Evolutionary conservation across 2,113 vertebrate genomes (phyloP), one percentile per base, ranked within the genome.

Genomic region (Notarius lentiginosus): DNA sequence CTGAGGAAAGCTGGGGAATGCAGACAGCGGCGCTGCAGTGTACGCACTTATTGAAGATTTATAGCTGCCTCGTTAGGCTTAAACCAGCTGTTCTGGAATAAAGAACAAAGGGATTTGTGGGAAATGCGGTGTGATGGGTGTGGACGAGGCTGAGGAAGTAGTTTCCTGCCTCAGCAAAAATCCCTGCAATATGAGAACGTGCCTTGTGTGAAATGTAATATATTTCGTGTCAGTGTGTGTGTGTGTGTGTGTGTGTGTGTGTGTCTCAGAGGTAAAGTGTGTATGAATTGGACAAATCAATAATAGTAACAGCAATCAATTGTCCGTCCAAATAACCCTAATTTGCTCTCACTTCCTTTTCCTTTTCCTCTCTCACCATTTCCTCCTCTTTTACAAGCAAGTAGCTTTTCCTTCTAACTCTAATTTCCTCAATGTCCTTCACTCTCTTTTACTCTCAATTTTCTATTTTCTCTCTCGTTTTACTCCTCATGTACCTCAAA

Each of bases 341-440:
- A 83, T 79, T 66, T 20, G 61, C 24, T 79, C 51, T 58, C 65
- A 18, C 20, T 53, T 65, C 70, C 60, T 55, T 53, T 77, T 58
- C 63, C 68, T 73, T 68, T 63, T 80, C 55, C 70, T 70, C 18
- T 80, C 73, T 73, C 17, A 84, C 91, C 49, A 79, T 66, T 65
- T 55, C 15, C 55, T 61, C 72, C 85, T 10, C 58, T 70, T 22
- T 76, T 76, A 76, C 47, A 76, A 24, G 10, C n/a, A 79, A 18
- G 0, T 27, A 55, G n/a, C 14, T 7, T 53, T 77, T 53, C 24
- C 24, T 77, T 79, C 6, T 55, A 56, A 14, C 22, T 27, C n/a
- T 30, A n/a, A 53, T 53, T 27, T 77, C 49, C 73, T 77, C 75
- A 8, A 8, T 4, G 27, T 58, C 27, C 30, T 1, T 58, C 8